A percentile compares a stretch with the other conserved stretches of the same genome.
Conservation (phyloP, 2,888 invertebrate species). For the Chrysolina haemoptera region DNA sequence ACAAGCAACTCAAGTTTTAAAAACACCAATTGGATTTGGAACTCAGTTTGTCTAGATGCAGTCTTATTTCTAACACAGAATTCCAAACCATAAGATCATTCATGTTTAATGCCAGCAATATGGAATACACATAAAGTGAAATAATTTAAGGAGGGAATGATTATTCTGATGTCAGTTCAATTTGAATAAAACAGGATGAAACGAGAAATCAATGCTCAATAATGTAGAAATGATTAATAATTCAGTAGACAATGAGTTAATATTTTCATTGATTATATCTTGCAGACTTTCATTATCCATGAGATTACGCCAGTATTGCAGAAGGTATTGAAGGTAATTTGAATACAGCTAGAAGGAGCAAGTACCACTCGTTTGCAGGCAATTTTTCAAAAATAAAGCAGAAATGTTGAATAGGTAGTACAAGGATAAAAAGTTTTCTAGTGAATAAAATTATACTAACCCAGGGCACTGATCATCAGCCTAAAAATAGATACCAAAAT, state of each 20-base stretch:
- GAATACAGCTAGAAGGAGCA: neutral
- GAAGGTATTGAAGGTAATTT: neutral
- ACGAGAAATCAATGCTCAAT: neutral
- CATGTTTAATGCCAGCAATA: too few relatives aligned
- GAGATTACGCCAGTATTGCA: neutral
- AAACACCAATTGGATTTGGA: too few relatives aligned
- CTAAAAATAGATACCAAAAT: slow-evolving; percentile 63
- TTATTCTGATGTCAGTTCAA: too few relatives aligned
- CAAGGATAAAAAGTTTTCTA: neutral
- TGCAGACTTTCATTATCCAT: neutral
- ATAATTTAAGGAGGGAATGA: too few relatives aligned
- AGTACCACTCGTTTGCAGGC: neutral
- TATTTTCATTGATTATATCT: too few relatives aligned
- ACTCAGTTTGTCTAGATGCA: too few relatives aligned
- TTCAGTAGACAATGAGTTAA: neutral
- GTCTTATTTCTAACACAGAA: too few relatives aligned
- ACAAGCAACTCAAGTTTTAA: too few relatives aligned
- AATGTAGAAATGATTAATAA: neutral
- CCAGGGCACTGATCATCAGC: slow-evolving; percentile 65
- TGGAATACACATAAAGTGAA: too few relatives aligned
- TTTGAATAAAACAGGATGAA: neutral
- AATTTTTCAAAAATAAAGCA: slow-evolving; percentile 21
- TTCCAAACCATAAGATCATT: too few relatives aligned
- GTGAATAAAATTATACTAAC: slow-evolving; percentile 58
- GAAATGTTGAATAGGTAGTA: neutral